phyloP scores from a whole-genome alignment of 2,888 invertebrate species.

The Microplitis manilae region DNA sequence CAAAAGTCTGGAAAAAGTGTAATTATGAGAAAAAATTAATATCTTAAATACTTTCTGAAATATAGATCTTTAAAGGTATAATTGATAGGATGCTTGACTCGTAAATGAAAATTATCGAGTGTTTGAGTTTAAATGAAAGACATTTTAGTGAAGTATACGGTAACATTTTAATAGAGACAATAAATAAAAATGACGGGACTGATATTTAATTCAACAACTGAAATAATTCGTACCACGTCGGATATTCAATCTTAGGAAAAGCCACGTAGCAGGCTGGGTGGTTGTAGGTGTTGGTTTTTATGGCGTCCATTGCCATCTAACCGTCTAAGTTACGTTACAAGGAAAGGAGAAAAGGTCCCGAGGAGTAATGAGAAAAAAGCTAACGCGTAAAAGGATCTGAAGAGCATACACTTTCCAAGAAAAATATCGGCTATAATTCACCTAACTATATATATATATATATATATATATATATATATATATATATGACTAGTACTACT shows the following conservation, averaged over 20 bases:
- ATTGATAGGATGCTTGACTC: no score
- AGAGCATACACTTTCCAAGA: constrained; percentile 28
- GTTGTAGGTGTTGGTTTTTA: not conserved
- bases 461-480: not conserved
- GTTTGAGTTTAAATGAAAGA: no score
- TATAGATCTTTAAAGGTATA: no score
- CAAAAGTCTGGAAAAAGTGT: no score
- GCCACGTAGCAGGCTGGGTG: not conserved
- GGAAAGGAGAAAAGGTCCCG: not conserved
- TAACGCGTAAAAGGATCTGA: constrained; percentile 10
- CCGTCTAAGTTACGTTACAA: not conserved
- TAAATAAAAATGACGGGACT: constrained; percentile 44
- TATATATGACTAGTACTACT: not conserved
- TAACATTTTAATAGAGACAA: not conserved
- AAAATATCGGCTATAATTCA: constrained; percentile 10
- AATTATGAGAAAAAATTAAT: no score
- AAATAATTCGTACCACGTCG: constrained; percentile 59
- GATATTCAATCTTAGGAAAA: constrained; percentile 63
- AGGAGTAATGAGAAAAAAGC: constrained; percentile 15
- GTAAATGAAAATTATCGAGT: no score
- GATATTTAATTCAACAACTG: constrained; percentile 66
- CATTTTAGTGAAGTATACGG: no score
- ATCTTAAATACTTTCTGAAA: no score
- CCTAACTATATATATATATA: not conserved
- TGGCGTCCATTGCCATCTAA: not conserved